Base-by-base conservation (phyloP, 2,888 invertebrate species). In the Dione vanillae region DNA sequence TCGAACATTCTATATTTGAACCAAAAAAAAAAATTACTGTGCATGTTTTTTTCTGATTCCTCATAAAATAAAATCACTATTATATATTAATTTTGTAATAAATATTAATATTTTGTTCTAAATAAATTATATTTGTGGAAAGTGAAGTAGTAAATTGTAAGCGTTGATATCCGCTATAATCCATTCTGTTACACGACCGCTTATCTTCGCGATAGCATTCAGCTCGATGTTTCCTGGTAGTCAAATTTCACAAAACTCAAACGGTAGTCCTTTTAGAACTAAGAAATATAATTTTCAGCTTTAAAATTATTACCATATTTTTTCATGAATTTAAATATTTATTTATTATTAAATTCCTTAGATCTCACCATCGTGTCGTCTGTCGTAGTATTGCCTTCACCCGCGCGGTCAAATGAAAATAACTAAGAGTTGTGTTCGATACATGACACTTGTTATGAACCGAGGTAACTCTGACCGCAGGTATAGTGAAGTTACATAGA, bases 111-210 rank as follows among this genome's bases (percentile, higher is more conserved):
- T 27, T 35, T 52, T 27, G 37, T 61, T 61, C 43, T 59, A 41
- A 20, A 51, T 52, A 59, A 51, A 58, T 35, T 61, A 10, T 62
- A 61, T 70, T 68, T 70, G 67, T 54, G 51, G 61, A 51, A 47
- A 45, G 61, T 61, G 61, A 45, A 27, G 64, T 64, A 37, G 68
- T 75, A 72, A 75, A 74, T 71, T 72, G 71, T 74, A 69, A 70
- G 49, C 67, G 65, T 54, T 37, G 74, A 71, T 75, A 75, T 75
- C 69, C 64, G 65, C 62, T 49, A 66, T 73, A 68, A 74, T 74
- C 73, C 69, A 74, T 75, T 74, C 74, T 70, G 73, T 70, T 71
- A 71, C 70, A 73, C 73, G 71, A 74, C 65, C 65, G 69, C 72
- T 71, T 75, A 74, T 74, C 74, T 70, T 65, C 70, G 45, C 56